These are phyloP conservation scores for Papilio elwesi DNA, from an alignment of 2,888 invertebrate genomes.

Conservation along the genomic window DNA sequence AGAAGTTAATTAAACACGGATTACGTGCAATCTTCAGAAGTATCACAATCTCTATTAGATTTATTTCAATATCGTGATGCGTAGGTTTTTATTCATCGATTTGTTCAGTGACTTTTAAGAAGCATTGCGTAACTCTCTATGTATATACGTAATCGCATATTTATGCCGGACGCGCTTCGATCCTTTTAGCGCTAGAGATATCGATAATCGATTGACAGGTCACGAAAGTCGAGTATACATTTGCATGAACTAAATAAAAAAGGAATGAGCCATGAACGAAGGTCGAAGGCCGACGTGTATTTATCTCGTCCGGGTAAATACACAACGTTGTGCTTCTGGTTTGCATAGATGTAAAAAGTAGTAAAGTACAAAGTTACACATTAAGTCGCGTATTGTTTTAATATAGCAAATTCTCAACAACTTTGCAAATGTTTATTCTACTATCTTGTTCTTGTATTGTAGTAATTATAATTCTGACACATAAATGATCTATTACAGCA, in stretches of 20 bases:
- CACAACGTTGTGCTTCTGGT: slow-evolving; percentile 10
- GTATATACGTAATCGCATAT: slow-evolving; percentile 21
- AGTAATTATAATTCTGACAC: too few species aligned
- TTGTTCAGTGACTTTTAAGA: slow-evolving; percentile 15
- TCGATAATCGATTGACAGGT: slow-evolving; percentile 53
- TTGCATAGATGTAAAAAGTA: not conserved
- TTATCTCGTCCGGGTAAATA: slow-evolving; percentile 62
- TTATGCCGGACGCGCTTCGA: slow-evolving; percentile 36
- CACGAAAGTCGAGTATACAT: slow-evolving; percentile 59
- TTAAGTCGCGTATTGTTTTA: not conserved
- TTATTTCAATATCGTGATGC: slow-evolving; percentile 18
- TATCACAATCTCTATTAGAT: slow-evolving; percentile 3
- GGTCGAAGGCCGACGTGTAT: slow-evolving; percentile 65
- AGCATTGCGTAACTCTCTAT: slow-evolving; percentile 20
- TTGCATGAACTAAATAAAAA: slow-evolving; percentile 59
- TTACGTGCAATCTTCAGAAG: slow-evolving; percentile 4
- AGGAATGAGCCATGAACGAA: slow-evolving; percentile 61
- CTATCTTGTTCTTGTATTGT: too few species aligned
- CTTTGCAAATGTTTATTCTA: too few species aligned
- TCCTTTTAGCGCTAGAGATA: slow-evolving; percentile 44
- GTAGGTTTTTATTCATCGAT: slow-evolving; percentile 17
- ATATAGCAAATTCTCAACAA: too few species aligned
- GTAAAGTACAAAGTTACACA: slow-evolving; percentile 8
- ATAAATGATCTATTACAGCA: too few species aligned
- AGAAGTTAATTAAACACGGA: slow-evolving; percentile 20